Evolutionary conservation across 2,113 vertebrate species (phyloP).

Genomic region (Merops nubicus): DNA sequence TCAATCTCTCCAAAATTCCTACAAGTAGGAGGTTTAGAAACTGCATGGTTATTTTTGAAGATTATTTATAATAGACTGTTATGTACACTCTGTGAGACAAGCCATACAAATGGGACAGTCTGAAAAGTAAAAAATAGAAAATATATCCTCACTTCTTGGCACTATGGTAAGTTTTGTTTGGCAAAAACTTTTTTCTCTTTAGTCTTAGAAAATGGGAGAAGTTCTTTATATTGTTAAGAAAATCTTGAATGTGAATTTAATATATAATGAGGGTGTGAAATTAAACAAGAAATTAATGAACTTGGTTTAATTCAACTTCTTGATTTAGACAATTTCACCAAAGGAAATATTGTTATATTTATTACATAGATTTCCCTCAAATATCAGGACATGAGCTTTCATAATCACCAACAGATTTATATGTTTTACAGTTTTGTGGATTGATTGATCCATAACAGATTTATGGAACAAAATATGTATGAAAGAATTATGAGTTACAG

Average conservation of each 20-base stretch:
- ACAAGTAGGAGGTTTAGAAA: not conserved
- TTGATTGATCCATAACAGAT: not conserved
- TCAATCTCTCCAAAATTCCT: not conserved
- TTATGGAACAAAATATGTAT: not conserved
- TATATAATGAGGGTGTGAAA: not conserved
- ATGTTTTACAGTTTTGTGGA: not conserved
- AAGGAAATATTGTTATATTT: not conserved
- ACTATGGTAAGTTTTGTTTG: not conserved
- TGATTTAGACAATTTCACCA: not conserved
- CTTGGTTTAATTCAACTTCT: not conserved
- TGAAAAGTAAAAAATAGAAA: not conserved
- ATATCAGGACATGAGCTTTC: not conserved
- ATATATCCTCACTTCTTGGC: not conserved
- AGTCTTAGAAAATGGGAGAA: not conserved
- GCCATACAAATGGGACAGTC: not conserved
- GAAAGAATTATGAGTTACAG: not conserved
- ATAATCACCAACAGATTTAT: not conserved
- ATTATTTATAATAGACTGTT: not conserved
- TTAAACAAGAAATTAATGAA: not conserved
- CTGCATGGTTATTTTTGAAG: not conserved
- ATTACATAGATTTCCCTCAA: not conserved
- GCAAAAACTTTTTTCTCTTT: not conserved
- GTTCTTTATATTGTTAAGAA: not conserved
- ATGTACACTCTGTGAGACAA: not conserved
- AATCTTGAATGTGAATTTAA: not conserved